Evolutionary conservation across 1,140 invertebrate genomes (phyloP), one percentile per base, ranked within the genome.

Genomic region (Drosophila tsacasi): DNA sequence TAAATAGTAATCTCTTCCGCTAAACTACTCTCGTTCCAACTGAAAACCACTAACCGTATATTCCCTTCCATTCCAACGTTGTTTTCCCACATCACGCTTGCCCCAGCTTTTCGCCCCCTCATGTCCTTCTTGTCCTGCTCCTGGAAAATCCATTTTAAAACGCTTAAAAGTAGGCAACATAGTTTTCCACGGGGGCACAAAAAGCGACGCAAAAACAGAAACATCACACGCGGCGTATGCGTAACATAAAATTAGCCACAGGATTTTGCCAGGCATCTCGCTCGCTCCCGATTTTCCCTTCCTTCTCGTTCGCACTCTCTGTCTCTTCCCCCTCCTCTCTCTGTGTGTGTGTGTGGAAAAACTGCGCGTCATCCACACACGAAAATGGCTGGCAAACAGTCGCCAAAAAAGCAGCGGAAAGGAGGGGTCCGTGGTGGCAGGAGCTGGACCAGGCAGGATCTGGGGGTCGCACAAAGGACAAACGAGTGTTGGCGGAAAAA

Each of bases 121-220:
- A n/a, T n/a, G n/a, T n/a, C n/a, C n/a, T n/a, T n/a, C 15, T 21
- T 27, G 27, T 44, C 17, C 40, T 32, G 15, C 17, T n/a, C 23
- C 21, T 12, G 21, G 50, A 55, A 64, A 66, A 59, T n/a, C 63
- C 60, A 67, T 69, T 75, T 44, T 68, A 79, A 82, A 87, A 77
- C 83, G 83, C 83, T 86, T 86, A 87, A 83, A 82, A 86, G 65
- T 86, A 86, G 83, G 83, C 83, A 86, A 86, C 76, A 83, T 79
- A 86, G 83, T 81, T 85, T 52, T 42, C 25, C 63, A 61, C 39
- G 39, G 37, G 63, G 32, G 62, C n/a, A 64, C 52, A 25, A 67
- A 74, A 63, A 74, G 52, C 65, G 65, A 13, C 50, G n/a, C 46
- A 35, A 60, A 63, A 49, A 69, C 72, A 62, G 60, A 61, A 76